Conservation (phyloP, 1,140 invertebrate species). For the Leptopilina clavipes region DNA sequence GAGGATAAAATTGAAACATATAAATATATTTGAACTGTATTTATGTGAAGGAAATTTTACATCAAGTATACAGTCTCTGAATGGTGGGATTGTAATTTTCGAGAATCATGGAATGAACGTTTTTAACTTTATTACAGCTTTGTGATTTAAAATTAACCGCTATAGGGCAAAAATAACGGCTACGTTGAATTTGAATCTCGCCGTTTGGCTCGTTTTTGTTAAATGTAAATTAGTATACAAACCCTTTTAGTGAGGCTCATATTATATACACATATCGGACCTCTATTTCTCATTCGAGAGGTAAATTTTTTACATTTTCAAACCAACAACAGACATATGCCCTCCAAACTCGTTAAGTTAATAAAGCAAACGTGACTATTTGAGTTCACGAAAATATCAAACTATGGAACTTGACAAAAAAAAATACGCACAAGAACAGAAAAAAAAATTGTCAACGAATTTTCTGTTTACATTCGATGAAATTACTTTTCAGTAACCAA, state of each 20-base stretch:
- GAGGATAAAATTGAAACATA: no score
- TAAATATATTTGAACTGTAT: no score
- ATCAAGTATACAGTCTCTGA: no score
- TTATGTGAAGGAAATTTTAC: no score
- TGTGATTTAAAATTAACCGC: not conserved
- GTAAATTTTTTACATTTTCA: conserved; percentile 4
- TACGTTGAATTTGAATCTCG: not conserved
- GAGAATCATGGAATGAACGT: not conserved
- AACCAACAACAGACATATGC: not conserved
- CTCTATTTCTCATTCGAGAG: conserved; percentile 6
- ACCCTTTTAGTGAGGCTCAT: not conserved
- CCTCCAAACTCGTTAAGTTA: conserved; percentile 30
- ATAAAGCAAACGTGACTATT: conserved; percentile 29
- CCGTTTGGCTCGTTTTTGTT: conserved; percentile 1
- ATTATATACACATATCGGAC: not conserved
- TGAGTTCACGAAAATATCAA: conserved; percentile 21
- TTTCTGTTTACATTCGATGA: no score
- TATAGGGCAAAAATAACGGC: not conserved
- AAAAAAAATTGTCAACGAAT: no score
- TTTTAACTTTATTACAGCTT: not conserved
- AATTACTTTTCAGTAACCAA: no score
- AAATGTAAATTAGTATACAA: conserved; percentile 8
- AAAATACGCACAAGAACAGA: no score
- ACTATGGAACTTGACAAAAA: not conserved
- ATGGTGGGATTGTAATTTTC: not conserved